Conservation (phyloP, 1,140 invertebrate genomes). For the Camponotus floridanus region DNA sequence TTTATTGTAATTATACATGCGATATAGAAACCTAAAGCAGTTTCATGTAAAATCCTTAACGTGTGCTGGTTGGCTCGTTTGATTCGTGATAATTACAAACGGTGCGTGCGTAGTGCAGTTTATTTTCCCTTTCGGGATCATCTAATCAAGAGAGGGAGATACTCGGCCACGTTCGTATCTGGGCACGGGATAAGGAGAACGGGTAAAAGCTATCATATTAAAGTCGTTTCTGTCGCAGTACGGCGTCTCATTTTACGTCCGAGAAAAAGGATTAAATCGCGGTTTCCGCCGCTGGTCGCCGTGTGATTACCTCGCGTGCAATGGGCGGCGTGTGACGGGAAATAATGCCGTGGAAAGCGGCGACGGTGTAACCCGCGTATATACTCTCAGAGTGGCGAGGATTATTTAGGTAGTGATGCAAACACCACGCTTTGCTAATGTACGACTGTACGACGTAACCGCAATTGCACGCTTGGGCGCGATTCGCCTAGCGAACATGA, state of each 20-base stretch:
- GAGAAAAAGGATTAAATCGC: slow-evolving; percentile 70
- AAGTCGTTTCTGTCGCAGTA: slow-evolving; percentile 64
- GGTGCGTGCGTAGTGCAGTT: slow-evolving; percentile 15
- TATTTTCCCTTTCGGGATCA: slow-evolving; percentile 58
- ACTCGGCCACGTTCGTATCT: slow-evolving; percentile 24
- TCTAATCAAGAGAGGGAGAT: slow-evolving; percentile 46
- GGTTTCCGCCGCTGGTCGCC: slow-evolving; percentile 61
- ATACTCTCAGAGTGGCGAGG: slow-evolving; percentile 19
- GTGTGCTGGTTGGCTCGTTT: slow-evolving; percentile 36
- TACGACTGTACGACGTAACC: slow-evolving; percentile 17
- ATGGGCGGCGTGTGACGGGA: slow-evolving; percentile 42
- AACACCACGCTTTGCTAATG: slow-evolving; percentile 29
- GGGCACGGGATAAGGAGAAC: slow-evolving; percentile 11
- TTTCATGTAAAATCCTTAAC: slow-evolving; percentile 36
- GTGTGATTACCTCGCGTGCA: slow-evolving; percentile 60
- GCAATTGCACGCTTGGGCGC: slow-evolving; percentile 9
- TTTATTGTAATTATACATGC: slow-evolving; percentile 13
- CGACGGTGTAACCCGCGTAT: not conserved
- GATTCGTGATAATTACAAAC: slow-evolving; percentile 45
- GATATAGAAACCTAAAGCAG: slow-evolving; percentile 36
- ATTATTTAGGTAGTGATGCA: slow-evolving; percentile 64
- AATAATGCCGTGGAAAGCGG: slow-evolving; percentile 66
- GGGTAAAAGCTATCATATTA: slow-evolving; percentile 63
- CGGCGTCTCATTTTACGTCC: slow-evolving; percentile 59
- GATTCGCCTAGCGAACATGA: not conserved